Percentiles rank a stretch among this genome's conserved stretches.
Conservation (phyloP, 2,888 invertebrate genomes). For the Nomada hirtipes region DNA sequence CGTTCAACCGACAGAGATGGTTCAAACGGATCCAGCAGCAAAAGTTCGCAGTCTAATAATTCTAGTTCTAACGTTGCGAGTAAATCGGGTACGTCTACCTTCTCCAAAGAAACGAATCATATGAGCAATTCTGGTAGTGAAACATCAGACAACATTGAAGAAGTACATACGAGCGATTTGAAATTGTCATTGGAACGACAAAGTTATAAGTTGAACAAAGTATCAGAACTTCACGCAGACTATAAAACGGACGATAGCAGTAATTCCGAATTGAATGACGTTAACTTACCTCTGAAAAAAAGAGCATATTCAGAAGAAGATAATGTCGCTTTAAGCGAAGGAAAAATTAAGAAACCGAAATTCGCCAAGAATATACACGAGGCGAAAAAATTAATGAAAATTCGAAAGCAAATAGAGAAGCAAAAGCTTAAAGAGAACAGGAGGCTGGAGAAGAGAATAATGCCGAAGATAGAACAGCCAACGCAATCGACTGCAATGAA, state of each 20-base stretch:
- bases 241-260: slow-evolving; percentile 30
- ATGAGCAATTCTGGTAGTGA: slow-evolving; percentile 84
- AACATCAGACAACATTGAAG: slow-evolving; percentile 79
- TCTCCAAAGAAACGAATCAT: slow-evolving; percentile 85
- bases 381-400: slow-evolving; percentile 88
- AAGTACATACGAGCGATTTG: slow-evolving; percentile 68
- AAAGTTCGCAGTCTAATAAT: slow-evolving; percentile 78
- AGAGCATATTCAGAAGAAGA: slow-evolving; percentile 73
- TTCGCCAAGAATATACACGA: slow-evolving; percentile 89
- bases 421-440: slow-evolving; percentile 86
- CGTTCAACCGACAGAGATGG: slow-evolving; percentile 93
- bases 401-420: slow-evolving; percentile 88
- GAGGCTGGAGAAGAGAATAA: slow-evolving; percentile 76
- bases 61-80: slow-evolving; percentile 57
- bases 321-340: slow-evolving; percentile 49
- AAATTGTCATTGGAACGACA: slow-evolving; percentile 57
- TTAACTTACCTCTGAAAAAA: slow-evolving; percentile 80
- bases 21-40: slow-evolving; percentile 88
- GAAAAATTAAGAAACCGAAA: slow-evolving; percentile 88
- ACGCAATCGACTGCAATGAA: slow-evolving; percentile 23
- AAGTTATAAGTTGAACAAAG: slow-evolving; percentile 33
- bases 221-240: slow-evolving; percentile 27
- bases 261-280: slow-evolving; percentile 54
- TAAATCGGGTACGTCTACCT: slow-evolving; percentile 78
- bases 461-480: slow-evolving; percentile 49